Evolutionary conservation across 2,797 vertebrate genomes (phyloP).

Genomic region (Pyrocephalus nanus): DNA sequence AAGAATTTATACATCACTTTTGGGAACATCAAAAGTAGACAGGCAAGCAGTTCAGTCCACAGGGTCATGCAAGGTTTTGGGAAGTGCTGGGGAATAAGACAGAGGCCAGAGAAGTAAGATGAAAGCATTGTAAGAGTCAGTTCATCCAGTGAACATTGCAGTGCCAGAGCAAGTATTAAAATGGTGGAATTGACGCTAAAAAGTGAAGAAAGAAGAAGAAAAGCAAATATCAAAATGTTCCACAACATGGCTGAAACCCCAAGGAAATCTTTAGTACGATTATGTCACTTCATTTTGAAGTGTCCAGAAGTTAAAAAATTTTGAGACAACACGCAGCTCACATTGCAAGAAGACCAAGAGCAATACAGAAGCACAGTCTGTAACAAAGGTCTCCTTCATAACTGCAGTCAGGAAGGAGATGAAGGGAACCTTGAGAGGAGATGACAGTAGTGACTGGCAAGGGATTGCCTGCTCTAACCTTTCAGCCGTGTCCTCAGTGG

Average conservation of each 20-base stretch:
- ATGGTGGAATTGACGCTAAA: fast-evolving
- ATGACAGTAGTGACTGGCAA: neutral
- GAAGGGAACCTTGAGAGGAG: neutral
- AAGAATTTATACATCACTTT: neutral
- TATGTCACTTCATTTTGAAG: neutral
- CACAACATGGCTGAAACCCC: neutral
- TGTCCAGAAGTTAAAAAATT: neutral
- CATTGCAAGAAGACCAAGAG: neutral
- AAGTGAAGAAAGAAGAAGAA: neutral
- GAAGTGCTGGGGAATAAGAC: neutral
- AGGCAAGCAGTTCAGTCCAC: neutral
- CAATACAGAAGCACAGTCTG: neutral
- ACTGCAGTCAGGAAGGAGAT: neutral
- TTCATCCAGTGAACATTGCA: neutral
- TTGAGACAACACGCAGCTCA: neutral
- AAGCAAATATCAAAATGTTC: neutral
- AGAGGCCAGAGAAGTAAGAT: neutral
- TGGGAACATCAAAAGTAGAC: neutral
- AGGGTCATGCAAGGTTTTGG: neutral
- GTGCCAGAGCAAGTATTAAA: neutral
- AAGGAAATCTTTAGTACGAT: neutral
- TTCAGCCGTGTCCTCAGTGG: neutral
- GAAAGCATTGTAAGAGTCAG: neutral
- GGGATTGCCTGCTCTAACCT: neutral
- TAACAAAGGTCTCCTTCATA: neutral